Conservation (phyloP, 2,113 vertebrate genomes). For the Ictidomys tridecemlineatus region DNA sequence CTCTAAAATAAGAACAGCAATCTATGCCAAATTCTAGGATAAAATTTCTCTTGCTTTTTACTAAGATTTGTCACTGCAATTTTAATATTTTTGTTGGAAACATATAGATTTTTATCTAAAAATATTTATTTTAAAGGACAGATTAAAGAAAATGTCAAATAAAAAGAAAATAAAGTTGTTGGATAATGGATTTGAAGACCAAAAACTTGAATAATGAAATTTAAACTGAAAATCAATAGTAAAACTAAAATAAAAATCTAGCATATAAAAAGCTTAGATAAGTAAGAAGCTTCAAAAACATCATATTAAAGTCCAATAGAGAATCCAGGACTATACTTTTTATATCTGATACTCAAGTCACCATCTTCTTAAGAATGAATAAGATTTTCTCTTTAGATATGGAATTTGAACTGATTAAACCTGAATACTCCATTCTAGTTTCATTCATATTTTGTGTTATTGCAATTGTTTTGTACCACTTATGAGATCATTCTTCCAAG, state of each 20-base stretch:
- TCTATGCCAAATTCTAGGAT: background rate
- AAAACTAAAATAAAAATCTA: slow-evolving; percentile 5
- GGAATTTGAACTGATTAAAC: background rate
- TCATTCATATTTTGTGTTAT: background rate
- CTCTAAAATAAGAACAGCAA: background rate
- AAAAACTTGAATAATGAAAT: background rate
- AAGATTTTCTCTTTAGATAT: background rate
- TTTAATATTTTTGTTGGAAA: background rate
- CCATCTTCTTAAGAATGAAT: background rate
- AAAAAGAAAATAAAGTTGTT: background rate
- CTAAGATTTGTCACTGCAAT: background rate
- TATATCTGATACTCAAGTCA: background rate
- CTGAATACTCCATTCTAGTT: background rate
- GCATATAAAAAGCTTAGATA: background rate
- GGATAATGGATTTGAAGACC: background rate
- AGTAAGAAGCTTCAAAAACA: background rate
- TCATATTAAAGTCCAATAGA: background rate
- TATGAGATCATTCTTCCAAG: background rate
- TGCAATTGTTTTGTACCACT: background rate
- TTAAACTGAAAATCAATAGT: background rate
- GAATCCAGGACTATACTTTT: background rate
- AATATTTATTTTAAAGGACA: background rate
- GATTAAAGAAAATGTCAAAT: background rate
- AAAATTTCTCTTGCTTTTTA: background rate
- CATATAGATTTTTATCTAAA: background rate